Percentiles rank a stretch among this genome's conserved stretches.
Conservation (phyloP, 2,113 vertebrate genomes). For the Mohoua ochrocephala region DNA sequence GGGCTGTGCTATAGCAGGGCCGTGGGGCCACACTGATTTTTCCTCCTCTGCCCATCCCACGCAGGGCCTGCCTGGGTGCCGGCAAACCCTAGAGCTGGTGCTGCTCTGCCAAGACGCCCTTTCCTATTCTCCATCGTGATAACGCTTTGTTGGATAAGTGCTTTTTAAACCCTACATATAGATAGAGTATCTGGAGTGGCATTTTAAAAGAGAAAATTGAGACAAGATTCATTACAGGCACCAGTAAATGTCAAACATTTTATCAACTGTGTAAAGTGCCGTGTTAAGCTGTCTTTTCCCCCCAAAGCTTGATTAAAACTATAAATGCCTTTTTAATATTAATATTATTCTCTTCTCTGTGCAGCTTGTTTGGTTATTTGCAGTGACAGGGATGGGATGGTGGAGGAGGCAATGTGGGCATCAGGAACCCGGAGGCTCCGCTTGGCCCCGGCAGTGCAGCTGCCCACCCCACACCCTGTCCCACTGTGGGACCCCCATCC, state of each 20-base stretch:
- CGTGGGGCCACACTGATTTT: neutral
- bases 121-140: conserved; percentile 20
- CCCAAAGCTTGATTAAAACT: conserved; percentile 66
- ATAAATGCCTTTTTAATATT: conserved; percentile 60
- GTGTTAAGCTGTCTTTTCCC: conserved; percentile 45
- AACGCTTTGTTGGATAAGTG: conserved; percentile 52
- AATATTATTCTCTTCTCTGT: conserved; percentile 14
- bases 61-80: rapidly evolving
- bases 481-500: rapidly evolving
- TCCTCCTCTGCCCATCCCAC: neutral
- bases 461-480: neutral
- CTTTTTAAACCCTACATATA: conserved; percentile 52
- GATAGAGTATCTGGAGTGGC: conserved; percentile 66
- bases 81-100: neutral
- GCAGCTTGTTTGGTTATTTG: neutral
- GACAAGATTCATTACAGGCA: conserved; percentile 57
- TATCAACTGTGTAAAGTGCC: conserved; percentile 55
- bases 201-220: conserved; percentile 62
- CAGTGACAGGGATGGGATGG: neutral
- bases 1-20: neutral
- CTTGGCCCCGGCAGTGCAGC: rapidly evolving
- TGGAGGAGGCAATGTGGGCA: neutral
- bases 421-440: rapidly evolving
- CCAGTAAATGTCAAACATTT: conserved; percentile 72
- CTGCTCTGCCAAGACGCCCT: neutral